Percentiles rank a stretch among this genome's conserved stretches.
Conservation (phyloP, 2,113 vertebrate genomes). For the Pitta sordida region DNA sequence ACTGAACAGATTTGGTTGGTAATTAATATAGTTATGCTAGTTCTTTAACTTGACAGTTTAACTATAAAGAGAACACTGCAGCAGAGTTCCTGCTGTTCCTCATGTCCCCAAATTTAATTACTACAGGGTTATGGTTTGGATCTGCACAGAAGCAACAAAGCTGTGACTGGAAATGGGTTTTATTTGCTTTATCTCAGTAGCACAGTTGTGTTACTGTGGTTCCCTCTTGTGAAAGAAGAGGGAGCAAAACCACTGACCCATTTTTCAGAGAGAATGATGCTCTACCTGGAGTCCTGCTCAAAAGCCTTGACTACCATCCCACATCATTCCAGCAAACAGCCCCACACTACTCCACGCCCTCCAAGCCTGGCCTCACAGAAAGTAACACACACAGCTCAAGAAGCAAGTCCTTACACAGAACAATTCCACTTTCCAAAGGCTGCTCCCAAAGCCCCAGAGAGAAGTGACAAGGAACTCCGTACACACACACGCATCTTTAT, state of each 20-base stretch:
- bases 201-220: background rate
- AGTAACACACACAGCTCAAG: background rate
- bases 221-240: background rate
- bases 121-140: background rate
- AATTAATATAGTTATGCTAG: background rate
- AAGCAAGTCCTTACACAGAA: background rate
- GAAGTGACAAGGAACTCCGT: background rate
- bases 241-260: background rate
- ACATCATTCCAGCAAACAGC: fast-evolving
- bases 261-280: background rate
- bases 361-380: background rate
- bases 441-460: background rate
- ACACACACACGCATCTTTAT: constrained; percentile 45
- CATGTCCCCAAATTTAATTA: background rate
- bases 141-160: background rate
- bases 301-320: background rate
- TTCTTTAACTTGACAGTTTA: background rate
- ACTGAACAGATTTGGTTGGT: background rate
- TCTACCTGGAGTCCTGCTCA: background rate
- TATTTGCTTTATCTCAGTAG: background rate
- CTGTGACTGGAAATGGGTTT: background rate
- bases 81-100: background rate
- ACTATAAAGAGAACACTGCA: background rate
- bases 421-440: background rate
- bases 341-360: background rate